These are phyloP conservation scores for Urocynchramus pylzowi DNA, from an alignment of 2,113 vertebrate species.

Conservation along the genomic window DNA sequence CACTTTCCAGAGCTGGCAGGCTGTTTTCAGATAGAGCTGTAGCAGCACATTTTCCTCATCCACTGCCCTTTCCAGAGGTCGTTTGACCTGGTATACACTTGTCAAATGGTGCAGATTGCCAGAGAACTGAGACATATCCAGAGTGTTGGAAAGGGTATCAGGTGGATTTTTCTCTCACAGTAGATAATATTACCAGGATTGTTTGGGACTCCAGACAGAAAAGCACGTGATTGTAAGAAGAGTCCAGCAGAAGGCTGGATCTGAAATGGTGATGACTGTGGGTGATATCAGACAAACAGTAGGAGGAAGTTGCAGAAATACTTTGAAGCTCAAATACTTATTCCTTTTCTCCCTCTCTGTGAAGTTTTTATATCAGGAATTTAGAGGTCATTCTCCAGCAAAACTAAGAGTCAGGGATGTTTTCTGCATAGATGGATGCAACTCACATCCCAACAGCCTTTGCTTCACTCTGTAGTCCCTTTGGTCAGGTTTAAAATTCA, in stretches of 20 bases:
- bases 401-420: not conserved
- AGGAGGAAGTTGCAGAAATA: not conserved
- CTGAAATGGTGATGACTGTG: not conserved
- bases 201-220: not conserved
- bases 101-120: not conserved
- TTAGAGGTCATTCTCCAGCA: not conserved
- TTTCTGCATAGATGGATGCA: not conserved
- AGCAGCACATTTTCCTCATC: slow-evolving; percentile 33
- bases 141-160: not conserved
- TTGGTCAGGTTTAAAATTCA: not conserved
- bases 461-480: not conserved
- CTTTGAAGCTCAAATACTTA: not conserved
- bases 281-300: not conserved
- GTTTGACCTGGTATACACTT: not conserved
- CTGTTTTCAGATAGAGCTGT: slow-evolving; percentile 27
- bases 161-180: not conserved
- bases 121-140: not conserved
- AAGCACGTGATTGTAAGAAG: not conserved
- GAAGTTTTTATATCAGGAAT: not conserved
- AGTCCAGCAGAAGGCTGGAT: not conserved
- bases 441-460: not conserved
- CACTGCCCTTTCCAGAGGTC: not conserved
- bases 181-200: not conserved
- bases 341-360: not conserved
- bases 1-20: slow-evolving; percentile 5